Evolutionary conservation across 2,113 vertebrate species (phyloP).

Genomic region (Cololabis saira): DNA sequence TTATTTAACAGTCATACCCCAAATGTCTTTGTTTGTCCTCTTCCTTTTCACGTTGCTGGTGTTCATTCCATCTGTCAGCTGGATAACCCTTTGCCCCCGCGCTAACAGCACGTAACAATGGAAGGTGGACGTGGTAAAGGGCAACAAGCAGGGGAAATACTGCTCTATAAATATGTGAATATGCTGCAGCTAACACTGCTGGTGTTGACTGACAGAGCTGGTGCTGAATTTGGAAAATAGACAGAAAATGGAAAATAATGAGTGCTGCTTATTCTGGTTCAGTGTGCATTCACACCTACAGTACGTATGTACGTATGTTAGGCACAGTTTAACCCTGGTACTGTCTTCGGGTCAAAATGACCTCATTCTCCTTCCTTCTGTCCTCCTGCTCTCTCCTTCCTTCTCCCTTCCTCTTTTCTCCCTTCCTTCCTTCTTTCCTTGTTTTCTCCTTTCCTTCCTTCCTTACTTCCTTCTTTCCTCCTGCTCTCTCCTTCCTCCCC

Average conservation of each 20-base stretch:
- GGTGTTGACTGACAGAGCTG: conserved; percentile 45
- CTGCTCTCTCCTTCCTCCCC: too few relatives aligned
- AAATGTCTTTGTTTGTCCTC: background rate
- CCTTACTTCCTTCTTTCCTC: too few relatives aligned
- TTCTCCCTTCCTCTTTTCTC: too few relatives aligned
- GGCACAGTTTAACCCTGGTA: too few relatives aligned
- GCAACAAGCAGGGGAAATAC: conserved; percentile 62
- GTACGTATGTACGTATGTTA: too few relatives aligned
- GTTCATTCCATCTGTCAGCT: conserved; percentile 50
- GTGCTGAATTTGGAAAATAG: conserved; percentile 35
- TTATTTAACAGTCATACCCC: background rate
- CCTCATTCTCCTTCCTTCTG: too few relatives aligned
- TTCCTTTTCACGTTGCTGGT: conserved; percentile 9
- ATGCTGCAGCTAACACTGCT: conserved; percentile 39
- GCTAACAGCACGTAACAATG: conserved; percentile 68
- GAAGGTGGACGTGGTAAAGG: conserved; percentile 56
- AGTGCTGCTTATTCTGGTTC: conserved; percentile 39
- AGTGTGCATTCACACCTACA: conserved; percentile 2
- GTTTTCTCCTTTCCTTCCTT: too few relatives aligned
- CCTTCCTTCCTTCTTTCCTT: too few relatives aligned
- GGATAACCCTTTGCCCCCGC: conserved; percentile 56
- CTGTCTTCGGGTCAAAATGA: too few relatives aligned
- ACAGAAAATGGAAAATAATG: conserved; percentile 35
- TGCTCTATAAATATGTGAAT: conserved; percentile 59
- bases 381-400: too few relatives aligned